Conservation (phyloP, 2,113 vertebrate genomes). For the Scatophagus argus region DNA sequence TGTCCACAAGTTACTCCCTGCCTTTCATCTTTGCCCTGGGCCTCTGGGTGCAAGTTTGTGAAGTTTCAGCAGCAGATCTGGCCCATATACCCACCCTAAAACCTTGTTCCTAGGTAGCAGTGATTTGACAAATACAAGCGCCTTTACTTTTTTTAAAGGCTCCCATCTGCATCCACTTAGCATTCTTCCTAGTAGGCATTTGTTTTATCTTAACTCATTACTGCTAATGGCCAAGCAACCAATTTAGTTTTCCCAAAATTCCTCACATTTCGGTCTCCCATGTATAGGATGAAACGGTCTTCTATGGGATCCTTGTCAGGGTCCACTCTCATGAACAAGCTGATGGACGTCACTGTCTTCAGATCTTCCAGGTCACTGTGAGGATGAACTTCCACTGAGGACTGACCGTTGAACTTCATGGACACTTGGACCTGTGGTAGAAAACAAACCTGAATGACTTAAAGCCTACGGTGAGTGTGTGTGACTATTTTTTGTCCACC, state of each 20-base stretch:
- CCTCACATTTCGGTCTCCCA: constrained; percentile 93
- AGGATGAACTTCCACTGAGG: constrained; percentile 92
- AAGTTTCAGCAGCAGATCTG: constrained; percentile 27
- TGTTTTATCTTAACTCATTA: constrained; percentile 25
- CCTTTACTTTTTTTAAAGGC: neutral
- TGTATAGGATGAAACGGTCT: constrained; percentile 94
- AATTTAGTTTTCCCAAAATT: neutral
- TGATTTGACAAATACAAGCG: neutral
- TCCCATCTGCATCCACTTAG: neutral
- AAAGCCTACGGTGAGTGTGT: neutral
- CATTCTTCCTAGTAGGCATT: constrained; percentile 3
- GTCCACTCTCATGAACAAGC: constrained; percentile 90
- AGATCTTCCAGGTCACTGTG: constrained; percentile 90
- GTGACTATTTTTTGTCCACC: neutral
- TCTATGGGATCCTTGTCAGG: constrained; percentile 84
- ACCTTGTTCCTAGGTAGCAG: neutral
- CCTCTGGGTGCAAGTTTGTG: constrained; percentile 20
- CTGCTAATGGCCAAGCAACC: constrained; percentile 2
- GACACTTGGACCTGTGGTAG: constrained; percentile 92
- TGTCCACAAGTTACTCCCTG: constrained; percentile 20
- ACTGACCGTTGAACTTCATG: constrained; percentile 95
- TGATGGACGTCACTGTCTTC: constrained; percentile 94
- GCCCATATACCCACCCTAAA: neutral
- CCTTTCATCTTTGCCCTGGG: constrained; percentile 38
- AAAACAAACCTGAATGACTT: constrained; percentile 7